phyloP scores from a whole-genome alignment of 2,113 vertebrate species.

The Jaculus jaculus region DNA sequence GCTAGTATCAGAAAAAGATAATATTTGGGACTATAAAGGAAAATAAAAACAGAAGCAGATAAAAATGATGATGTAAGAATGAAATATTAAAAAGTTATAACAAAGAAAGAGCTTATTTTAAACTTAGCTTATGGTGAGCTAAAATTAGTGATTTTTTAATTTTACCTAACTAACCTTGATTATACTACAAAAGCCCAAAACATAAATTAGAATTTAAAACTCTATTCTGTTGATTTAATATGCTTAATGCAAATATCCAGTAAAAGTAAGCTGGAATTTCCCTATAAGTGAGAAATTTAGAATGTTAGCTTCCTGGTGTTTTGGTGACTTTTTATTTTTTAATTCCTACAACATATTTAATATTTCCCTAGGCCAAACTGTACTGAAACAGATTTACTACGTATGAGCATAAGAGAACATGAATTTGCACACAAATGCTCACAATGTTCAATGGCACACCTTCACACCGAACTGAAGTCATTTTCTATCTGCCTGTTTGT shows the following conservation, averaged over 20 bases:
- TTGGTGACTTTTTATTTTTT: slow-evolving; percentile 55
- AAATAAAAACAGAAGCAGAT: background rate
- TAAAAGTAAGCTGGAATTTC: background rate
- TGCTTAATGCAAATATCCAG: background rate
- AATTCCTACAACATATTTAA: slow-evolving; percentile 27
- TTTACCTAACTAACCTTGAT: background rate
- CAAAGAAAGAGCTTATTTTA: background rate
- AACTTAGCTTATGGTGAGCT: background rate
- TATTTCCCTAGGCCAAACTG: slow-evolving; percentile 49
- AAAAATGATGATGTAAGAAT: background rate
- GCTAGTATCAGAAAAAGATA: background rate
- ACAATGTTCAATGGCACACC: background rate
- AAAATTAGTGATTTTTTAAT: background rate
- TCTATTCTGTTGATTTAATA: background rate
- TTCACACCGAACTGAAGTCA: slow-evolving; percentile 41
- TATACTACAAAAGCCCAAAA: slow-evolving; percentile 12
- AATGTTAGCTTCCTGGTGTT: slow-evolving; percentile 19
- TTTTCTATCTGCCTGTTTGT: slow-evolving; percentile 51
- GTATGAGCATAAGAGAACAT: background rate
- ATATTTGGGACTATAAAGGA: background rate
- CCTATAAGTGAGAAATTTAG: background rate
- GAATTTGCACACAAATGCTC: slow-evolving; percentile 55
- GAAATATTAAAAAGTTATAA: slow-evolving; percentile 7
- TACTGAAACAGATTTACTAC: slow-evolving; percentile 66
- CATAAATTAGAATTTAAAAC: slow-evolving; percentile 27